Evolutionary conservation across 2,113 vertebrate genomes (phyloP), one percentile per base, ranked within the genome.

Genomic region (Heterotis niloticus): DNA sequence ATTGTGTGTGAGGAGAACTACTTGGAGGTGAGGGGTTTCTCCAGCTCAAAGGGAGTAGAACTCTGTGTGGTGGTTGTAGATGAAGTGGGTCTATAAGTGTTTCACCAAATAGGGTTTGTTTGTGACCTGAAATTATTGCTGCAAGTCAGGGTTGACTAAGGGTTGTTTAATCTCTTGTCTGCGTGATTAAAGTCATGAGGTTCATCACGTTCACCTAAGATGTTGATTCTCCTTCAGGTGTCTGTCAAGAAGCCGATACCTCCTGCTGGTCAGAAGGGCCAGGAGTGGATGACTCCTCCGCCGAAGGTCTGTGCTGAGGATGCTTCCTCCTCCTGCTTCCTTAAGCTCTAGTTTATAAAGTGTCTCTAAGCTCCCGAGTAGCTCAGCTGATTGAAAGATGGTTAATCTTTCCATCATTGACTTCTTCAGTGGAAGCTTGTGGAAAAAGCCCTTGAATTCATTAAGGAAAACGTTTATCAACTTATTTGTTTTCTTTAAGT

Each of bases 1-100:
- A 83, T 84, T 44, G 28, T 85, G 76, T 85, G 84, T 71, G 86
- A 85, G 74, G 73, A 84, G 24, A 85, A 85, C 70, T 87, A 84
- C 79, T 82, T 84, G 81, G 84, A 87, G 83, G 84, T 85, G 16
- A 65, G n/a, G 18, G 24, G 11, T 17, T 66, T 5, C 23, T 66
- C 20, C 10, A 23, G 23, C 23, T 66, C 3, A 66, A 23, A 23
- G 23, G 12, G 11, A 66, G 64, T 4, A 20, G 17, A 66, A 11
- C 4, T 5, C 1, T 1, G 64, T 24, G 56, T 59, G 10, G 13
- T 75, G 24, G 1, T 34, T 29, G 5, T 44, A 23, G 14, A 59
- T 0, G 23, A n/a, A 7, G 17, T 28, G 12, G 9, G 11, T 5
- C 64, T n/a, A 12, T 51, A 51, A 70, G n/a, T 70, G 14, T 16